phyloP scores from a whole-genome alignment of 2,113 vertebrate genomes.

The Phycodurus eques region DNA sequence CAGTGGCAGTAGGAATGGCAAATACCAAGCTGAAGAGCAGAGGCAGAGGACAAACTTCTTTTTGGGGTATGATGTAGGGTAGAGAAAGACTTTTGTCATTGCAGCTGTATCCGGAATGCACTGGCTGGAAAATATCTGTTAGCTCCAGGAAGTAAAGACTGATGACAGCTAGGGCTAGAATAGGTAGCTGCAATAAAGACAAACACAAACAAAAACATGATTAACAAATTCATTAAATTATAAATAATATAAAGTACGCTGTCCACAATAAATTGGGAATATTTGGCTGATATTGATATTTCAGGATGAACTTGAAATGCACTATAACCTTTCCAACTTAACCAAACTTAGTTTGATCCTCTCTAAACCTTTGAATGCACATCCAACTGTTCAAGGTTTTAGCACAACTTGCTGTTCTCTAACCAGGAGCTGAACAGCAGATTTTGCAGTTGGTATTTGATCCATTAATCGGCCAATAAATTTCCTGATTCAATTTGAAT shows the following conservation, averaged over 20 bases:
- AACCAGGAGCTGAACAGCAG: no score
- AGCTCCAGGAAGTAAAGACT: constrained; percentile 94
- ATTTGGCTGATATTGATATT: no score
- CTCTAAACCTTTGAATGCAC: no score
- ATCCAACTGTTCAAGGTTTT: no score
- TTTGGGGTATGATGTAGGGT: constrained; percentile 87
- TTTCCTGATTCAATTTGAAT: no score
- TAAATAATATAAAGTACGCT: not conserved
- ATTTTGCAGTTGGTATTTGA: no score
- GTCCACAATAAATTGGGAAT: no score
- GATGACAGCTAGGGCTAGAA: constrained; percentile 90
- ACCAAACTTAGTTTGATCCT: no score
- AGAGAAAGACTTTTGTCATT: constrained; percentile 91
- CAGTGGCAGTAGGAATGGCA: constrained; percentile 85
- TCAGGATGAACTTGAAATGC: no score
- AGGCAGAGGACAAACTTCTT: constrained; percentile 87
- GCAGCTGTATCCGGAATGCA: constrained; percentile 91
- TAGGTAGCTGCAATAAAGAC: constrained; percentile 78
- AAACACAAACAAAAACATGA: constrained; percentile 10
- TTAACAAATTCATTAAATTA: not conserved
- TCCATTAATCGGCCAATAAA: no score
- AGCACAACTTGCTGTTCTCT: no score
- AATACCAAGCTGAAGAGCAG: constrained; percentile 93
- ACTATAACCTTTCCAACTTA: no score
- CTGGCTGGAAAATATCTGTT: constrained; percentile 93